Base-by-base conservation (phyloP, 2,797 vertebrate species). In the Myotis findleyi region DNA sequence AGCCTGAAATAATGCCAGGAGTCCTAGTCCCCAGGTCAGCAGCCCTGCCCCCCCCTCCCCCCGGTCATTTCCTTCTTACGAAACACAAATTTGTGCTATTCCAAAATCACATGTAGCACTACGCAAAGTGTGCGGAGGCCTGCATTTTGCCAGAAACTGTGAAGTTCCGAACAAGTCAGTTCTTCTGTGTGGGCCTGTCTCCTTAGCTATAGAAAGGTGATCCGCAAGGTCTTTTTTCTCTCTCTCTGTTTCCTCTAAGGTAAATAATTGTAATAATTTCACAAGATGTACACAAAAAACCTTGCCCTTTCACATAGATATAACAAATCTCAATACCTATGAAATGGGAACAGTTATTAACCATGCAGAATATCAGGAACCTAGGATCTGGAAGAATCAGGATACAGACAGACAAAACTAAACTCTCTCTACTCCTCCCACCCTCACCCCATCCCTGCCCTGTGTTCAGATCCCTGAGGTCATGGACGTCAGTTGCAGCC, bases 341-440 rank as follows among this genome's bases (percentile, higher is more conserved):
- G 62, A 80, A 89, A 83, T 18, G 36, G 75, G 49, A 77, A 71
- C 7, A 53, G 21, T 77, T 68, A 41, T 64, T 83, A 85, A 53
- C 59, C 41, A 66, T n/a, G 13, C 25, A 77, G 41, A 81, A 64
- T 36, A 84, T 75, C n/a, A 87, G 66, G 47, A 89, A 41, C 55
- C 89, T 17, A 57, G 57, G 84, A 59, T 94, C 89, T 76, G 23
- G 76, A 75, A 88, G 76, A 55, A 51, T 68, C 51, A 62, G 41
- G 33, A 47, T 62, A 18, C 41, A 92, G 81, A 75, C 9, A 80
- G 44, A 87, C 25, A 57, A 75, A 66, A 87, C 5, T 59, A 68
- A 77, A 38, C 47, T n/a, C 17, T 47, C 51, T 17, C 49, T 77
- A 3, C 10, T 62, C 18, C 8, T 30, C 53, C 30, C 6, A 47